phyloP scores from a whole-genome alignment of 2,888 invertebrate species.

The Cynaeus angustus region DNA sequence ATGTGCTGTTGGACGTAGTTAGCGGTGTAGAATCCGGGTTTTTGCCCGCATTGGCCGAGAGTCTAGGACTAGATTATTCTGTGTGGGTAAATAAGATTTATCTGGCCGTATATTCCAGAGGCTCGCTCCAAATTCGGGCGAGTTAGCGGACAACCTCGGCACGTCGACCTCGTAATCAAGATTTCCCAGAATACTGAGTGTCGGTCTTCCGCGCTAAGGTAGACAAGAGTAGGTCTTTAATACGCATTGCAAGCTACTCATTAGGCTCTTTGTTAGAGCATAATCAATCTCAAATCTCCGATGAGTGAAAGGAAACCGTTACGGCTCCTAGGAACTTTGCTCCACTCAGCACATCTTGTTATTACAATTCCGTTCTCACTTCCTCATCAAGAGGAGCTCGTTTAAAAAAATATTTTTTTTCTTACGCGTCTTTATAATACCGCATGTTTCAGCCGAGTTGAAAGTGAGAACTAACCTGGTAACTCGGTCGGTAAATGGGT shows the following conservation, averaged over 20 bases:
- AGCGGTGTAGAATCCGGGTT: slow-evolving; percentile 49
- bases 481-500: slow-evolving; percentile 36
- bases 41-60: slow-evolving; percentile 50
- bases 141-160: slow-evolving; percentile 53
- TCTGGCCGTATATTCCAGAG: slow-evolving; percentile 57
- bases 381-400: slow-evolving; percentile 31
- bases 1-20: slow-evolving; percentile 50
- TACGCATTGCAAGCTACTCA: slow-evolving; percentile 56
- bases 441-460: slow-evolving; percentile 10
- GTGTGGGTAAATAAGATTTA: slow-evolving; percentile 59
- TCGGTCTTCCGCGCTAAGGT: slow-evolving; percentile 52
- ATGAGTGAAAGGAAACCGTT: slow-evolving; percentile 50
- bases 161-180: slow-evolving; percentile 57
- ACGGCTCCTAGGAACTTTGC: slow-evolving; percentile 33
- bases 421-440: background rate
- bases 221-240: slow-evolving; percentile 55
- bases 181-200: slow-evolving; percentile 53
- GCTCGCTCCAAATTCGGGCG: slow-evolving; percentile 54
- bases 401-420: slow-evolving; percentile 36
- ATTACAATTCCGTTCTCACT: slow-evolving; percentile 41
- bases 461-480: slow-evolving; percentile 40
- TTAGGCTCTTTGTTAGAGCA: slow-evolving; percentile 57
- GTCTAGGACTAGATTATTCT: slow-evolving; percentile 54
- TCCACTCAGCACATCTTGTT: slow-evolving; percentile 49
- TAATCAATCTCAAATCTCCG: slow-evolving; percentile 57